Conservation (phyloP, 2,113 vertebrate species). For the Muntiacus muntjak region DNA sequence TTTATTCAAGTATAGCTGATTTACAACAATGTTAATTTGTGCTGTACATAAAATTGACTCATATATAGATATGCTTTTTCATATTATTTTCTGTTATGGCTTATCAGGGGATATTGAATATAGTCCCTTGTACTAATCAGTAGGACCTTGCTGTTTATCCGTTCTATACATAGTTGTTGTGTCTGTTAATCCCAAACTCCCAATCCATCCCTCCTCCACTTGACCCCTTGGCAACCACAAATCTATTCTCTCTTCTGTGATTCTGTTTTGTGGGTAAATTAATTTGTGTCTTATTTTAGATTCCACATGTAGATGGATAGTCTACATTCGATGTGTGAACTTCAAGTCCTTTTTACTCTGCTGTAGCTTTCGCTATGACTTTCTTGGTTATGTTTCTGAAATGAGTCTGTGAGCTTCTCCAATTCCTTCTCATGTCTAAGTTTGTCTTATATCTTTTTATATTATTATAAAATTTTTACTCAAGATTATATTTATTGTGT, state of each 20-base stretch:
- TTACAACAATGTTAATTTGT: background rate
- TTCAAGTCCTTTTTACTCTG: background rate
- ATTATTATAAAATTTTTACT: background rate
- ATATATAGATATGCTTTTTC: background rate
- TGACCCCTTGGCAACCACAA: background rate
- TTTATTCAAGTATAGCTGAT: background rate
- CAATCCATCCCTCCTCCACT: background rate
- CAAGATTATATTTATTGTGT: background rate
- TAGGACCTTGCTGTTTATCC: background rate
- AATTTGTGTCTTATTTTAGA: background rate
- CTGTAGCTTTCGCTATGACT: background rate
- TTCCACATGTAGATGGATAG: background rate
- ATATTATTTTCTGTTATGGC: background rate
- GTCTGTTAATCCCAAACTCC: background rate
- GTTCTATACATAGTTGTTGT: background rate
- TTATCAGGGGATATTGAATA: background rate
- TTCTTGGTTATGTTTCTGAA: background rate
- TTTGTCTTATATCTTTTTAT: background rate
- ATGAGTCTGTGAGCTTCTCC: background rate
- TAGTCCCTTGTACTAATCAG: background rate
- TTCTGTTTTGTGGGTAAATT: background rate
- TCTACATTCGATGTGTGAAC: background rate
- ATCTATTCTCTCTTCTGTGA: background rate
- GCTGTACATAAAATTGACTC: background rate
- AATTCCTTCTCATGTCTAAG: background rate